These are phyloP conservation scores for Diaphora mendica DNA, from an alignment of 2,888 invertebrate species.

Conservation along the genomic window DNA sequence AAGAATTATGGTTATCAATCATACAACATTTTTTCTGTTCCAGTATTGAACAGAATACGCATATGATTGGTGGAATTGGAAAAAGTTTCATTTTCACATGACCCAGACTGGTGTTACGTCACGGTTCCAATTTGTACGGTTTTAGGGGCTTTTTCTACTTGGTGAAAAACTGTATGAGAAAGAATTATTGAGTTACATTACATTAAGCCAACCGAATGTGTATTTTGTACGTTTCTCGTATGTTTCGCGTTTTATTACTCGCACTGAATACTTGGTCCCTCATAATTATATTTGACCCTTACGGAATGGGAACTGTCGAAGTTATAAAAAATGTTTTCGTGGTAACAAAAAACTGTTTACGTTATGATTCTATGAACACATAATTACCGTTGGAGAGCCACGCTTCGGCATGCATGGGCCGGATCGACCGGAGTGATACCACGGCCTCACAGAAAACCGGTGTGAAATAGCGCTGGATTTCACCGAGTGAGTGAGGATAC, in stretches of 20 bases:
- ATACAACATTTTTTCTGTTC: constrained; percentile 25
- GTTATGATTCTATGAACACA: neutral
- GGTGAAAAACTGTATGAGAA: neutral
- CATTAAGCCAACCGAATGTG: neutral
- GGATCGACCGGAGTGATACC: no score
- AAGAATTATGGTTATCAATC: constrained; percentile 17
- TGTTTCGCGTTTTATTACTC: neutral
- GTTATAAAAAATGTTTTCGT: neutral
- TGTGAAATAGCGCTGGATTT: no score
- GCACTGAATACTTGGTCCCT: neutral
- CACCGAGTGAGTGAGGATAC: no score
- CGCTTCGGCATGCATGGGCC: no score
- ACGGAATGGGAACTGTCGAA: neutral
- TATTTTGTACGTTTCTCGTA: neutral
- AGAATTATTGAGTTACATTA: neutral
- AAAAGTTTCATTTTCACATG: constrained; percentile 55
- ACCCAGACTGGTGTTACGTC: constrained; percentile 37
- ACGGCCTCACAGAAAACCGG: no score
- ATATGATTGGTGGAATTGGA: constrained; percentile 53
- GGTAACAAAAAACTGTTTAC: neutral
- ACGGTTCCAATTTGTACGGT: constrained; percentile 44
- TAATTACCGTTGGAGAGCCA: no score
- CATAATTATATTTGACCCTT: neutral
- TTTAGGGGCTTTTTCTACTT: constrained; percentile 4
- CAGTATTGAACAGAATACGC: constrained; percentile 38